Base-by-base conservation (phyloP, 2,113 vertebrate genomes). In the Rissa tridactyla region DNA sequence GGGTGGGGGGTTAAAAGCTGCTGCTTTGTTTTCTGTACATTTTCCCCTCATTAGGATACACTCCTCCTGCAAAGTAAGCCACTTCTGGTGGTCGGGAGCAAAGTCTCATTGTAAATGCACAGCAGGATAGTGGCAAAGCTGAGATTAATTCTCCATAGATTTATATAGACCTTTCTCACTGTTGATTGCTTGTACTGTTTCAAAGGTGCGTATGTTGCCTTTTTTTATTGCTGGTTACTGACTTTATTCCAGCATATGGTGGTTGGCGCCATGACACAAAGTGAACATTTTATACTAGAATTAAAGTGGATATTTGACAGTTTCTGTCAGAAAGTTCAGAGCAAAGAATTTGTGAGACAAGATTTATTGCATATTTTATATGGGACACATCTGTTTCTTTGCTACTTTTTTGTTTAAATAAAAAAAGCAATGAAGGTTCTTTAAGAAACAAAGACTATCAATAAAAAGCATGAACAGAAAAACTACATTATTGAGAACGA, bases 311-410 rank as follows among this genome's bases (percentile, higher is more conserved):
- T 98, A 98, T 98, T 98, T 98, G 98, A 98, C 98, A 98, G 98
- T 98, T 98, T 98, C 97, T 98, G 98, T 98, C 97, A 98, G 97
- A 98, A 98, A 98, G 98, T 98, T 97, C 97, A 97, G 97, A 98
- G 98, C 95, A 98, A 98, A 98, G 97, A 98, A 98, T 98, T 97
- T 98, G 97, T 96, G 97, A 97, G 97, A 98, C 97, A 98, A 98
- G 98, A 98, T 98, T 98, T 98, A 98, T 98, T 97, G 96, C 97
- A 97, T 98, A 97, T 98, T 98, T 98, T 98, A 98, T 98, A 97
- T 95, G 97, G 92, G 95, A 97, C 97, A 98, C 98, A 98, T 98
- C 98, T 98, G 98, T 98, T 98, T 98, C 98, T 98, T 98, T 97
- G 96, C 94, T 98, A 91, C 25, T 44, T 98, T 98, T 97, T 97